Conservation (phyloP, 2,797 vertebrate species). For the Protosalanx chinensis region DNA sequence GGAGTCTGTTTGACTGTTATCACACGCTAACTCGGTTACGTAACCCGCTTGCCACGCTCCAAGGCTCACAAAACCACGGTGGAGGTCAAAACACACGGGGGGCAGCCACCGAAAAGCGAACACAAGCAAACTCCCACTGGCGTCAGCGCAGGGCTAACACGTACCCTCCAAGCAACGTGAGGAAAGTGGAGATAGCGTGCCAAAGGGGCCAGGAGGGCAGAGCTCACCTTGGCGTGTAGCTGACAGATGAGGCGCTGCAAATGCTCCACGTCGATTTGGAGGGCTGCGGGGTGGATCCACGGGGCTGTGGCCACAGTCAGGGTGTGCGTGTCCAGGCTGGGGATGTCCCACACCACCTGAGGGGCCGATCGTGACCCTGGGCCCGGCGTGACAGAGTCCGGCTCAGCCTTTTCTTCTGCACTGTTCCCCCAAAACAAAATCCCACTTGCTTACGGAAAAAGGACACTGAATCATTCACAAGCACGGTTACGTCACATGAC, state of each 20-base stretch:
- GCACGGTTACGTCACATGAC: constrained; percentile 2
- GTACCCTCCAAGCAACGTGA: neutral
- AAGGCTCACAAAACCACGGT: constrained; percentile 57
- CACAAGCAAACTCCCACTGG: constrained; percentile 39
- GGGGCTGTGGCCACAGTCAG: constrained; percentile 73
- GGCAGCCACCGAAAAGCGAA: constrained; percentile 57
- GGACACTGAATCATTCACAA: constrained; percentile 6
- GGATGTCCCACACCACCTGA: constrained; percentile 78
- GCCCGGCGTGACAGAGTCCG: constrained; percentile 67
- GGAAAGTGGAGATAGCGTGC: constrained; percentile 4
- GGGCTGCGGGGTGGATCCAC: constrained; percentile 54
- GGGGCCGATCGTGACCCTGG: constrained; percentile 55
- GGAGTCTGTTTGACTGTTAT: constrained; percentile 54
- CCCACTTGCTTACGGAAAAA: constrained; percentile 17
- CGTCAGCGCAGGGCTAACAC: neutral
- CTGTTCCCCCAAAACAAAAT: constrained; percentile 61
- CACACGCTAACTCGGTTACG: constrained; percentile 24
- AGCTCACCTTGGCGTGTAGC: constrained; percentile 66
- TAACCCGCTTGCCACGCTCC: neutral
- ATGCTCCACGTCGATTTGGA: constrained; percentile 73
- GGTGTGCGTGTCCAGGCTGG: constrained; percentile 79
- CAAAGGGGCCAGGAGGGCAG: constrained; percentile 33
- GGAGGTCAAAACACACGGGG: constrained; percentile 54
- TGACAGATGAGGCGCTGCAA: constrained; percentile 72
- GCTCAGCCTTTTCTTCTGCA: constrained; percentile 70